These are phyloP conservation scores for Scaptodrosophila latifasciaeformis DNA, from an alignment of 2,888 invertebrate species.

Conservation along the genomic window DNA sequence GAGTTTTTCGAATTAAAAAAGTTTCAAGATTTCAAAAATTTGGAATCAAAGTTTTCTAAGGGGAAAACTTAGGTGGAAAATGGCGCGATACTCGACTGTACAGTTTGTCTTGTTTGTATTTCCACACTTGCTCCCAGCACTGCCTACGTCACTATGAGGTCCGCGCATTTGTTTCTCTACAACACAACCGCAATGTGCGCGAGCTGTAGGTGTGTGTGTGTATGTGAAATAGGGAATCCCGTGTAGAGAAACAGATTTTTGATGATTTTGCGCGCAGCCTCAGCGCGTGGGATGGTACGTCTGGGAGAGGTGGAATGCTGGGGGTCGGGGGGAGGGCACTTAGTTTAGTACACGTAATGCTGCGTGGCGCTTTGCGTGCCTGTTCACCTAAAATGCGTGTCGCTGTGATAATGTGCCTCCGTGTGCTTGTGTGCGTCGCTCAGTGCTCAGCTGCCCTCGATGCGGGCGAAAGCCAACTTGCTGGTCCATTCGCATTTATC, in stretches of 20 bases:
- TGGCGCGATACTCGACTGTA: too few species aligned
- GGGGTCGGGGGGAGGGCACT: not conserved
- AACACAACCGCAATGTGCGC: too few species aligned
- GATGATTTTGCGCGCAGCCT: conserved; percentile 5
- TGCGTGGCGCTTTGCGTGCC: conserved; percentile 55
- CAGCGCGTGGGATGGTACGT: not conserved
- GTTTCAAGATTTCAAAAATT: too few species aligned
- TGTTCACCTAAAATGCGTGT: conserved; percentile 67
- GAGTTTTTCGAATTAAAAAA: too few species aligned
- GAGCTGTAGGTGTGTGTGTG: conserved; percentile 18
- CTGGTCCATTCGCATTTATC: too few species aligned
- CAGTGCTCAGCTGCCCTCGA: too few species aligned
- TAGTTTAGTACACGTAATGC: conserved; percentile 53
- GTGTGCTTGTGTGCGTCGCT: conserved; percentile 8
- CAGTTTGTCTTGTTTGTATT: too few species aligned
- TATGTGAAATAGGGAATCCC: conserved; percentile 4
- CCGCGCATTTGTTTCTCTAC: conserved; percentile 52
- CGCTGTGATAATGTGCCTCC: conserved; percentile 61
- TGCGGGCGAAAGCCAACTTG: too few species aligned
- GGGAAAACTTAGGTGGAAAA: too few species aligned
- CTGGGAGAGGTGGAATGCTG: not conserved
- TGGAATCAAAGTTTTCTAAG: too few species aligned
- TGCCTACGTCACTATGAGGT: conserved; percentile 24
- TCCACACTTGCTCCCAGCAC: too few species aligned
- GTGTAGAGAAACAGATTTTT: not conserved